phyloP scores from a whole-genome alignment of 2,113 vertebrate genomes.

The Nothobranchius kuhntae region DNA sequence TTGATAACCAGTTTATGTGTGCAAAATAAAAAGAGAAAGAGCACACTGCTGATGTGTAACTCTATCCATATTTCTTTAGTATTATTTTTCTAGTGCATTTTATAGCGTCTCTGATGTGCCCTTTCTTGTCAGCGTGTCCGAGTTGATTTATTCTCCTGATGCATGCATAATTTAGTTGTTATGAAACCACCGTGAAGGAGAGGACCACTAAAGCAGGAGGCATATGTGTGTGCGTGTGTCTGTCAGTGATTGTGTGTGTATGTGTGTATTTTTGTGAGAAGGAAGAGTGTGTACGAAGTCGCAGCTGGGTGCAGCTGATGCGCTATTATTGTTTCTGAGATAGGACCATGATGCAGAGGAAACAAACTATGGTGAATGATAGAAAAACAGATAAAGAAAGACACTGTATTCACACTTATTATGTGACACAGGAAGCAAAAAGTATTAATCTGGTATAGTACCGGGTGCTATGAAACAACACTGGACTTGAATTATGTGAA shows the following conservation, averaged over 20 bases:
- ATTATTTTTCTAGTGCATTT: constrained; percentile 66
- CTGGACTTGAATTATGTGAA: constrained; percentile 15
- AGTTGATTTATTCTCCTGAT: constrained; percentile 76
- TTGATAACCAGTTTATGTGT: constrained; percentile 44
- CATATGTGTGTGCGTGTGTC: constrained; percentile 17
- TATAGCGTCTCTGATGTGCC: constrained; percentile 65
- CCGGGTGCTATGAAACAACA: constrained; percentile 46
- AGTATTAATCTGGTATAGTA: constrained; percentile 46
- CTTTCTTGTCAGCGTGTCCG: constrained; percentile 77
- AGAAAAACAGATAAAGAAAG: constrained; percentile 33
- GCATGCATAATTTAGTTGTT: constrained; percentile 79
- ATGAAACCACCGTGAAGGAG: constrained; percentile 71
- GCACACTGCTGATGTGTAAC: constrained; percentile 32
- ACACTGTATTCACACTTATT: constrained; percentile 50
- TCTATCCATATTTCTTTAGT: constrained; percentile 62
- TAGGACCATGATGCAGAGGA: constrained; percentile 56
- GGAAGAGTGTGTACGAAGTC: constrained; percentile 24
- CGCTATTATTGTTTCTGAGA: constrained; percentile 57
- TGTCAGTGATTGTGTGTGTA: neutral
- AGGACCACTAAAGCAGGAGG: constrained; percentile 60
- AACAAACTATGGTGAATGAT: constrained; percentile 42
- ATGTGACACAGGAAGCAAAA: constrained; percentile 32
- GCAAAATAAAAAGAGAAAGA: constrained; percentile 36
- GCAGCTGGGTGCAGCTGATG: constrained; percentile 62
- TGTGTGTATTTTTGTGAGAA: constrained; percentile 7